Evolutionary conservation across 2,888 invertebrate species (phyloP).

Genomic region (Biston stratarius): DNA sequence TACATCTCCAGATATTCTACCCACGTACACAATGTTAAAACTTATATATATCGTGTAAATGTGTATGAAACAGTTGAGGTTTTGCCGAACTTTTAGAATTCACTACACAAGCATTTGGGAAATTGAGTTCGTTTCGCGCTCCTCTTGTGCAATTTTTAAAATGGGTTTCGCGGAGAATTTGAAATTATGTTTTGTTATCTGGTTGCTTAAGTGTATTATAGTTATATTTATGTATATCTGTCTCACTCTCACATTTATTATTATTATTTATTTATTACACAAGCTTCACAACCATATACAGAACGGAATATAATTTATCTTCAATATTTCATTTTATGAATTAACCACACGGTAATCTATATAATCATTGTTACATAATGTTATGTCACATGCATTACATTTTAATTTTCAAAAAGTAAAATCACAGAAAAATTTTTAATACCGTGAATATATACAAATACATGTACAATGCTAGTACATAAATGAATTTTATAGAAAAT

Average conservation of each 20-base stretch:
- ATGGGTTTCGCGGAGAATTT: conserved; percentile 10
- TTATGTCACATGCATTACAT: too few relatives aligned
- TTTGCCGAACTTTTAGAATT: conserved; percentile 45
- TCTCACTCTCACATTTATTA: not conserved
- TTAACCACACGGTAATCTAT: too few relatives aligned
- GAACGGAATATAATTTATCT: too few relatives aligned
- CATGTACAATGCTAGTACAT: too few relatives aligned
- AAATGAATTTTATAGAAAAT: too few relatives aligned
- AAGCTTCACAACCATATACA: too few relatives aligned
- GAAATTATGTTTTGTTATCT: conserved; percentile 12
- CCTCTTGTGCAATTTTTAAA: conserved; percentile 23
- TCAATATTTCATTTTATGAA: too few relatives aligned
- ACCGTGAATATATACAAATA: too few relatives aligned
- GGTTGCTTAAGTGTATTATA: not conserved
- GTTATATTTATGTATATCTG: not conserved
- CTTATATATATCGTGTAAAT: conserved; percentile 61
- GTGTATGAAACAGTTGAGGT: conserved; percentile 59
- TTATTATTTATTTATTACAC: too few relatives aligned
- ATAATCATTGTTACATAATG: too few relatives aligned
- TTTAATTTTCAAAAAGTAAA: too few relatives aligned
- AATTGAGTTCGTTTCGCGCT: conserved; percentile 51
- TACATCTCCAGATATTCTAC: conserved; percentile 56
- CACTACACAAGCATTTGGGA: conserved; percentile 47
- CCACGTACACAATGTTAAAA: conserved; percentile 71
- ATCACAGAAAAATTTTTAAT: too few relatives aligned